Percentiles rank a stretch among this genome's conserved stretches.
Conservation (phyloP, 1,140 invertebrate species). For the Maniola jurtina region DNA sequence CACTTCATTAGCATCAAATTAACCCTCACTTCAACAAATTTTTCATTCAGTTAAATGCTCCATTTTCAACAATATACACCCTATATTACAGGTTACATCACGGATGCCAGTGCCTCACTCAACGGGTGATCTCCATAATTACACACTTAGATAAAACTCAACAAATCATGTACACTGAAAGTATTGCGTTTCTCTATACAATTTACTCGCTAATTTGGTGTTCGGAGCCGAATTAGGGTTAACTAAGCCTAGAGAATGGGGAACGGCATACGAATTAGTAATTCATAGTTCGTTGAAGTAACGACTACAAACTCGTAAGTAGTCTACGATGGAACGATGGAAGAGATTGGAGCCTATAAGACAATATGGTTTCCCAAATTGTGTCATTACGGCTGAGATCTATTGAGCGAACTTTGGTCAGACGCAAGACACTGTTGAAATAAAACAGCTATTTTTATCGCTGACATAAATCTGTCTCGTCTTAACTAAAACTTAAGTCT, state of each 20-base stretch:
- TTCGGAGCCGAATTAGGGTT: slow-evolving; percentile 61
- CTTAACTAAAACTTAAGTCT: too few relatives aligned
- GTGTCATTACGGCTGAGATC: too few relatives aligned
- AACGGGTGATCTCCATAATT: slow-evolving; percentile 64
- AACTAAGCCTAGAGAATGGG: slow-evolving; percentile 42
- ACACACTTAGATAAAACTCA: slow-evolving; percentile 59
- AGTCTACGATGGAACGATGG: background rate
- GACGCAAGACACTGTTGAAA: too few relatives aligned
- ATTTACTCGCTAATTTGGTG: slow-evolving; percentile 71
- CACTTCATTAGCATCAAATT: slow-evolving; percentile 8
- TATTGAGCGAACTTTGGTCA: too few relatives aligned
- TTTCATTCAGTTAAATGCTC: slow-evolving; percentile 59
- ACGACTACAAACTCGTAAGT: background rate
- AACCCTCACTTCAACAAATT: background rate
- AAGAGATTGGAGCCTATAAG: background rate
- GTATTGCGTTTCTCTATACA: slow-evolving; percentile 69
- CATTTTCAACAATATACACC: slow-evolving; percentile 48
- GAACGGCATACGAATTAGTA: slow-evolving; percentile 32
- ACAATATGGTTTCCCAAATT: background rate
- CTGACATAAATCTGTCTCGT: too few relatives aligned
- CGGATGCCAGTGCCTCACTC: slow-evolving; percentile 64
- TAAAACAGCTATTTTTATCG: too few relatives aligned
- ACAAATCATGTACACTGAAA: slow-evolving; percentile 70
- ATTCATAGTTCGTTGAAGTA: slow-evolving; percentile 13
- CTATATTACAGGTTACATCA: slow-evolving; percentile 39